phyloP scores from a whole-genome alignment of 2,888 invertebrate genomes.

The Griposia aprilina region DNA sequence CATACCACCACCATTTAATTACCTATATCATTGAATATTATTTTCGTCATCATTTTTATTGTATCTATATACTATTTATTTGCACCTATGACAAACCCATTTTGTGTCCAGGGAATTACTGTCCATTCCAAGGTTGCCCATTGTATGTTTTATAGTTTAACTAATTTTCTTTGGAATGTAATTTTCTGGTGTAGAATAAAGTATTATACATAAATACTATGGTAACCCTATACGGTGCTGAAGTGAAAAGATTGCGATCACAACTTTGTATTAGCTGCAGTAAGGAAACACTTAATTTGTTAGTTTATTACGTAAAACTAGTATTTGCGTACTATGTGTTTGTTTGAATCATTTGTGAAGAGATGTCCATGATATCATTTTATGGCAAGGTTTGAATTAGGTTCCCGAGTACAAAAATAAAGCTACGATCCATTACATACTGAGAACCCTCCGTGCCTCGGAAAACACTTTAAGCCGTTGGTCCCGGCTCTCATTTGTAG shows the following conservation, averaged over 20 bases:
- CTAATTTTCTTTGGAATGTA: neutral
- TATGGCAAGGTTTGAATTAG: neutral
- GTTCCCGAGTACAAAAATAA: neutral
- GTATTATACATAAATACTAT: neutral
- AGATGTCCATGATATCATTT: neutral
- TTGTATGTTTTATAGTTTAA: neutral
- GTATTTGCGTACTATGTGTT: constrained; percentile 7
- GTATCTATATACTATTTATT: neutral
- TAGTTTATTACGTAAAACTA: constrained; percentile 36
- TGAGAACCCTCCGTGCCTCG: neutral
- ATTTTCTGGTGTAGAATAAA: neutral
- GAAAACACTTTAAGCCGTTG: neutral
- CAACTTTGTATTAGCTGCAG: constrained; percentile 42
- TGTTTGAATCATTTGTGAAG: constrained; percentile 16
- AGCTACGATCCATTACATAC: neutral
- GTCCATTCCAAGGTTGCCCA: neutral
- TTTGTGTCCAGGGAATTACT: neutral
- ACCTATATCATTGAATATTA: too few species aligned
- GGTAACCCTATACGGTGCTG: constrained; percentile 42
- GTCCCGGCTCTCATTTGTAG: neutral
- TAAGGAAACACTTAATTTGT: constrained; percentile 51
- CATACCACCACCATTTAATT: too few species aligned
- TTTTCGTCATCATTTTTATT: too few species aligned
- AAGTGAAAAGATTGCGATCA: constrained; percentile 60
- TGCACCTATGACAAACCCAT: neutral